phyloP scores from a whole-genome alignment of 2,888 invertebrate genomes.

The Trachelus troglodyta region DNA sequence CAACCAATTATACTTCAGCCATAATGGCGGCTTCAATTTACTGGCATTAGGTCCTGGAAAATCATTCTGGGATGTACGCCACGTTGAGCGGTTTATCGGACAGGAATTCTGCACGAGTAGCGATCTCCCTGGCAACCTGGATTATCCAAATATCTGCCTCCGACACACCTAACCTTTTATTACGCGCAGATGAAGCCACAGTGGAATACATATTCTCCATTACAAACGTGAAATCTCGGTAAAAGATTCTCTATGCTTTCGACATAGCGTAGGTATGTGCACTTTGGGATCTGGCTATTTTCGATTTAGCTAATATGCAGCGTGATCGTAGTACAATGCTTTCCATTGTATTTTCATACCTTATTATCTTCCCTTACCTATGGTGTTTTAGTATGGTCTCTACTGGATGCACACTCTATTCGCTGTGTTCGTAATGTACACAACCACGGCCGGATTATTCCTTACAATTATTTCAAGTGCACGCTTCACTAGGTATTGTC shows the following conservation, averaged over 20 bases:
- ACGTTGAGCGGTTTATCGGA: not conserved
- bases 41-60: not conserved
- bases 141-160: not conserved
- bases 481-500: not conserved
- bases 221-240: not conserved
- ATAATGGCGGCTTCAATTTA: not conserved
- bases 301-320: not conserved
- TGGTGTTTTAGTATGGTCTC: not conserved
- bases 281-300: not conserved
- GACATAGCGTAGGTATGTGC: not conserved
- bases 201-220: not conserved
- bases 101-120: not conserved
- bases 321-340: not conserved
- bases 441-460: not conserved
- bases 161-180: not conserved
- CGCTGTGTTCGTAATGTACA: not conserved
- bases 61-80: not conserved
- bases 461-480: not conserved
- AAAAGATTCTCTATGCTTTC: not conserved
- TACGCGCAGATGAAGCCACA: not conserved
- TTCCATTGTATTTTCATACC: not conserved
- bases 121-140: not conserved
- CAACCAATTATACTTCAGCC: not conserved
- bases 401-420: not conserved
- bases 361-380: not conserved